A percentile compares a stretch with the other conserved stretches of the same genome.
These are phyloP conservation scores for Zoanthus sociatus DNA, from an alignment of 92 coral and sea anemone genomes.

Conservation along the genomic window DNA sequence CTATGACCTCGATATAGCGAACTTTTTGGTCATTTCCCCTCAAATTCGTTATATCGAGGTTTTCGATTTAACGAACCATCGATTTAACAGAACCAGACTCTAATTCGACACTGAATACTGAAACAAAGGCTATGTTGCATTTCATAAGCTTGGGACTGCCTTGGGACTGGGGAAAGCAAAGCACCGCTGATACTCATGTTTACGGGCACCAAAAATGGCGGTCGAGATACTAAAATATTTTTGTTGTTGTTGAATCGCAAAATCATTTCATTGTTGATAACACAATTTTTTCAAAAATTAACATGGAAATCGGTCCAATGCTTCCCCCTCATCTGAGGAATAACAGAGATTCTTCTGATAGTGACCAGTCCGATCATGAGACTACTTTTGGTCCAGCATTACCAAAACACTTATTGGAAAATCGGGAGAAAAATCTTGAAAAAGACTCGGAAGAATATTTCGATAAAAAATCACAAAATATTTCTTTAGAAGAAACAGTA, in stretches of 20 bases:
- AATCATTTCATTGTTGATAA: not conserved
- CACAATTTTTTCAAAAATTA: not conserved
- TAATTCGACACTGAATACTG: too few relatives aligned
- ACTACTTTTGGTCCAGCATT: slow-evolving; percentile 26
- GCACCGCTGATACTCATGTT: not conserved
- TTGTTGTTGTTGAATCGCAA: not conserved
- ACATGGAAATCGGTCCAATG: slow-evolving; percentile 91
- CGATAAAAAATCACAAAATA: not conserved
- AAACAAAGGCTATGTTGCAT: too few relatives aligned
- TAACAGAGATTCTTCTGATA: slow-evolving; percentile 25
- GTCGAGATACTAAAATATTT: not conserved
- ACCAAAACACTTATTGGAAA: slow-evolving; percentile 13
- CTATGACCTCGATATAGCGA: too few relatives aligned
- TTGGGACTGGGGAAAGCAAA: slow-evolving; percentile 2
- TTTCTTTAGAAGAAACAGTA: not conserved
- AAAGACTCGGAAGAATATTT: slow-evolving; percentile 12
- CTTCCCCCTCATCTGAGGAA: slow-evolving; percentile 82
- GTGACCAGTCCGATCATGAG: slow-evolving; percentile 33
- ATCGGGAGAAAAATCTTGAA: not conserved
- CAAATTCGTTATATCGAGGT: too few relatives aligned
- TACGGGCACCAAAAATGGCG: slow-evolving; percentile 55
- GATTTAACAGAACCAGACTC: too few relatives aligned
- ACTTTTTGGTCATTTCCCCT: too few relatives aligned
- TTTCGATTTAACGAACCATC: too few relatives aligned
- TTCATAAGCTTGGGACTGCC: not conserved